Conservation (phyloP, 2,888 invertebrate species). For the Halocaridina rubra region DNA sequence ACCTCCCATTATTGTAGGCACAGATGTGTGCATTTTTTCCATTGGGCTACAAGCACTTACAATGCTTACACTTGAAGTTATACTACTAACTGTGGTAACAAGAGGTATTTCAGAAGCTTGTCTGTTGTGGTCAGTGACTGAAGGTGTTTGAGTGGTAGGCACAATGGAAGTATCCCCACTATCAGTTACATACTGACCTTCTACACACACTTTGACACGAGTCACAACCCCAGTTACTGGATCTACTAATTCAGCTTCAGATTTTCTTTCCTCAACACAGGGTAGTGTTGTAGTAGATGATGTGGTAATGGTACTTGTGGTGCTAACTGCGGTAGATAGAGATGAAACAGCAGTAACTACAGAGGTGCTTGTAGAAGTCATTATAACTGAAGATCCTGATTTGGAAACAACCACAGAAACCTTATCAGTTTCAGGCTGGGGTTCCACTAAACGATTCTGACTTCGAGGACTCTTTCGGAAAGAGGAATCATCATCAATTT, state of each 20-base stretch:
- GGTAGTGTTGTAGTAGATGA: constrained; percentile 9
- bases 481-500: constrained; percentile 29
- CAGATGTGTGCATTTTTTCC: background rate
- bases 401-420: background rate
- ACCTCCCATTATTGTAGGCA: background rate
- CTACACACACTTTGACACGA: constrained; percentile 56
- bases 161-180: constrained; percentile 44
- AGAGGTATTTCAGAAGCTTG: background rate
- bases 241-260: constrained; percentile 56
- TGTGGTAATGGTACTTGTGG: constrained; percentile 19
- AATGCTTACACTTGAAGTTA: background rate
- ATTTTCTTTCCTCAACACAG: constrained; percentile 31
- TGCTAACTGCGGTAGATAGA: background rate
- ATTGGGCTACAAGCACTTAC: background rate
- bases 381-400: background rate
- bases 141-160: constrained; percentile 8
- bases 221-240: constrained; percentile 62
- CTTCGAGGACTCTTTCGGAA: constrained; percentile 37
- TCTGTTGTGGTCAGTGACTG: constrained; percentile 1
- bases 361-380: background rate
- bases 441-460: constrained; percentile 21
- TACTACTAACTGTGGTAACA: background rate
- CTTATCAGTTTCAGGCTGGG: constrained; percentile 24
- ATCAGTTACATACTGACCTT: constrained; percentile 62
- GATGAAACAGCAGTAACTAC: constrained; percentile 9